Conservation (phyloP, 2,888 invertebrate species). For the Apamea sordens region DNA sequence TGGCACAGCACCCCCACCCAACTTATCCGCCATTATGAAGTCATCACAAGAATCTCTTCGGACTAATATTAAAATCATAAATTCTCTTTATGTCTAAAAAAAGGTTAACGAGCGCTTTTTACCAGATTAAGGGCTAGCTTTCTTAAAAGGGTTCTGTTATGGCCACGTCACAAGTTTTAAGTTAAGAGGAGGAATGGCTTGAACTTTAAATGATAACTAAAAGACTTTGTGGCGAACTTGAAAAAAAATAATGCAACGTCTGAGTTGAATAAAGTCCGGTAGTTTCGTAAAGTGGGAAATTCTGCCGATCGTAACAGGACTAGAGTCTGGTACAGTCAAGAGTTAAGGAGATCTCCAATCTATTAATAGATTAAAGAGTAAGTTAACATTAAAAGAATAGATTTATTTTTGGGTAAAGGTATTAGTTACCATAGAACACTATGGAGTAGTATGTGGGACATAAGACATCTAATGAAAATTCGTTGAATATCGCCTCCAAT, state of each 20-base stretch:
- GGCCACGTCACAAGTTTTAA: constrained; percentile 31
- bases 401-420: not conserved
- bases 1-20: not conserved
- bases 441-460: not conserved
- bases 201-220: constrained; percentile 3
- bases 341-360: not conserved
- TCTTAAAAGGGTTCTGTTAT: constrained; percentile 20
- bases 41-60: constrained; percentile 61
- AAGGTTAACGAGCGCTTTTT: constrained; percentile 70
- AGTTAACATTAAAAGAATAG: not conserved
- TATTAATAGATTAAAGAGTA: not conserved
- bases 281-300: not conserved
- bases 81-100: constrained; percentile 69
- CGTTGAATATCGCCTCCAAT: constrained; percentile 1
- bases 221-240: not conserved
- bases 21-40: constrained; percentile 50
- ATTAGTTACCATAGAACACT: not conserved
- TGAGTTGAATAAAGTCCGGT: not conserved
- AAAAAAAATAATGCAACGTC: not conserved
- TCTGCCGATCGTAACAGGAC: too few relatives aligned
- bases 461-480: not conserved
- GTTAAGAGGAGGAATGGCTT: not conserved
- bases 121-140: constrained; percentile 50
- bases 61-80: constrained; percentile 73
- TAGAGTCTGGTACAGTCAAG: not conserved